Evolutionary conservation across 2,797 vertebrate species (phyloP).

Genomic region (Micromesistius poutassou): DNA sequence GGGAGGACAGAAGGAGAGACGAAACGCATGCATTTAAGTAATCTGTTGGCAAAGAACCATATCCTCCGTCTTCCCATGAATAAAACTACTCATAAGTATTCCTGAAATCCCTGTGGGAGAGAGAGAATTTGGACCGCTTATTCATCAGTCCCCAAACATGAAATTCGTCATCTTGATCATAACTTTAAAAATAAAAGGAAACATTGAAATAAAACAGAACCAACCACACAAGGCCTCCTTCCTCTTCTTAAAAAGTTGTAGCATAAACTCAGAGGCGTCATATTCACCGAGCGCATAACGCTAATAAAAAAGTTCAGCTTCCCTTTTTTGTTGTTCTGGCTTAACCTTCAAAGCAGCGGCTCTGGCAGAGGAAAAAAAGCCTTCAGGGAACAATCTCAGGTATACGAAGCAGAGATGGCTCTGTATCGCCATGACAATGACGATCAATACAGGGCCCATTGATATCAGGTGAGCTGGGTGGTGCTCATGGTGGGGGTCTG

Average conservation of each 20-base stretch:
- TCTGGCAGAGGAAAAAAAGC: not conserved
- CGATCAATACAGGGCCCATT: not conserved
- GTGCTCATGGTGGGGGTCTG: not conserved
- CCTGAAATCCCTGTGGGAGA: conserved; percentile 46
- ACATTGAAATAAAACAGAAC: not conserved
- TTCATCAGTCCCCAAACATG: conserved; percentile 4
- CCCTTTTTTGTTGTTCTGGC: not conserved
- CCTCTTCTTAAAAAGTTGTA: conserved; percentile 1
- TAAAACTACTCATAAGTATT: not conserved
- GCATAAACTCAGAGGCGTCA: conserved; percentile 21
- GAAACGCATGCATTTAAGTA: conserved; percentile 25
- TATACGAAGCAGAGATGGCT: not conserved
- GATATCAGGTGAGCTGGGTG: not conserved
- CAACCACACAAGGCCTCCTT: conserved; percentile 19
- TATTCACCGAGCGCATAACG: not conserved
- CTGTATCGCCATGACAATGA: not conserved
- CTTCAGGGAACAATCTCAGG: not conserved
- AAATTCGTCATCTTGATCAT: conserved; percentile 22
- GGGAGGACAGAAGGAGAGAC: not conserved
- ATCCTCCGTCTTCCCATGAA: conserved; percentile 58
- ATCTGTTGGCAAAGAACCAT: conserved; percentile 38
- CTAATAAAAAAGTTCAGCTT: conserved; percentile 9
- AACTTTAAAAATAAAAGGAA: conserved; percentile 24
- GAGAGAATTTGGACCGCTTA: conserved; percentile 37
- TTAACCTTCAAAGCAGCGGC: not conserved